phyloP scores from a whole-genome alignment of 1,140 invertebrate species.

The Mylabris phalerata region DNA sequence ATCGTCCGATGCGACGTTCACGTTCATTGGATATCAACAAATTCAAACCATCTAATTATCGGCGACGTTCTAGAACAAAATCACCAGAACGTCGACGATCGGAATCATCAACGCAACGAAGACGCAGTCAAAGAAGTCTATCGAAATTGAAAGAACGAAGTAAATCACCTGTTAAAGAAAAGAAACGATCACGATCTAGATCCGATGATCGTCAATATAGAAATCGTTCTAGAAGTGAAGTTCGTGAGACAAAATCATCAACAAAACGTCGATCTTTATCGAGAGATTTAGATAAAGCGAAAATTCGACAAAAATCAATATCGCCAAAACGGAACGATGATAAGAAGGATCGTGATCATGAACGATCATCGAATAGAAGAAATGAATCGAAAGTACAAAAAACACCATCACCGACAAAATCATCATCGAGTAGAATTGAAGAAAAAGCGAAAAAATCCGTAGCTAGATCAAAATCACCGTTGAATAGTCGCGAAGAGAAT shows the following conservation, averaged over 20 bases:
- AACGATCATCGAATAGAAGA: neutral
- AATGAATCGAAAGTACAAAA: slow-evolving; percentile 10
- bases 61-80: neutral
- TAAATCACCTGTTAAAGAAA: slow-evolving; percentile 8
- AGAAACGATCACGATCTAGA: neutral
- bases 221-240: neutral
- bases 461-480: neutral
- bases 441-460: slow-evolving; percentile 5
- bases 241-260: slow-evolving; percentile 6
- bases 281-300: neutral
- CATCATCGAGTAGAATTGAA: neutral
- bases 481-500: neutral
- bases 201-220: slow-evolving; percentile 5
- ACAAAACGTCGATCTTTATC: neutral
- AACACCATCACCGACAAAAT: slow-evolving; percentile 6
- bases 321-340: neutral
- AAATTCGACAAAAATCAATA: slow-evolving; percentile 3
- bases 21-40: slow-evolving; percentile 1
- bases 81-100: slow-evolving; percentile 5
- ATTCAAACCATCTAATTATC: too few relatives aligned
- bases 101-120: slow-evolving; percentile 9
- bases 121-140: neutral
- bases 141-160: neutral
- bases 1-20: slow-evolving; percentile 7
- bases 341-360: neutral